These are phyloP conservation scores for Onchidella celtica DNA, from an alignment of 2,888 invertebrate genomes.

Conservation along the genomic window DNA sequence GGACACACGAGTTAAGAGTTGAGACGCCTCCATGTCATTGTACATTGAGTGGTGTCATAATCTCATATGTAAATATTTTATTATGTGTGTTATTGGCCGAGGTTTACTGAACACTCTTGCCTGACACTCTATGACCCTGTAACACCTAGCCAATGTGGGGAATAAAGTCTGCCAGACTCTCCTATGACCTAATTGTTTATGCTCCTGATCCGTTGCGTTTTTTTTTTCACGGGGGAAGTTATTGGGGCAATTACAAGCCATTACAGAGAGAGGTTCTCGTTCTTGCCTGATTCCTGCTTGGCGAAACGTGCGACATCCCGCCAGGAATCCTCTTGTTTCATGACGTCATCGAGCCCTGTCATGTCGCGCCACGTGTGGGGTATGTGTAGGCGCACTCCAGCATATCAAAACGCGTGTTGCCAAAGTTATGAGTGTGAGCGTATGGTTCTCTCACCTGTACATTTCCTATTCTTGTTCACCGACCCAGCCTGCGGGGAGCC, in stretches of 20 bases:
- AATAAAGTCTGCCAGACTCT: too few relatives aligned
- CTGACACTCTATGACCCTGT: too few relatives aligned
- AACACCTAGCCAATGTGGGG: too few relatives aligned
- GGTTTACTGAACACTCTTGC: too few relatives aligned
- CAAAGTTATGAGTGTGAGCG: neutral
- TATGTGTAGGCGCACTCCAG: constrained; percentile 28
- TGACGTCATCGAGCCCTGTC: constrained; percentile 34
- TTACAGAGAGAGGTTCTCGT: neutral
- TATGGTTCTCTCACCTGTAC: constrained; percentile 25
- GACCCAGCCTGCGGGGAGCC: neutral
- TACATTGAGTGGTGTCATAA: too few relatives aligned
- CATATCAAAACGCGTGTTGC: constrained; percentile 39
- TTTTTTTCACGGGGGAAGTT: neutral
- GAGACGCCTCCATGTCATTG: too few relatives aligned
- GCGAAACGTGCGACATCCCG: constrained; percentile 14
- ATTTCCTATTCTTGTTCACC: neutral
- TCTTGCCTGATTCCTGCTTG: neutral
- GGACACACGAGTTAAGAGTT: too few relatives aligned
- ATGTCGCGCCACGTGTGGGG: constrained; percentile 25
- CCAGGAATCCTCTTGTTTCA: constrained; percentile 21
- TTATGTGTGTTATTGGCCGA: too few relatives aligned
- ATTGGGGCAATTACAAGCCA: constrained; percentile 37
- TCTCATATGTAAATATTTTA: too few relatives aligned
- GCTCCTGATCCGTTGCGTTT: neutral
- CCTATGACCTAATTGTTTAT: neutral